phyloP scores from a whole-genome alignment of 2,113 vertebrate species.

The Dendropsophus ebraccatus region DNA sequence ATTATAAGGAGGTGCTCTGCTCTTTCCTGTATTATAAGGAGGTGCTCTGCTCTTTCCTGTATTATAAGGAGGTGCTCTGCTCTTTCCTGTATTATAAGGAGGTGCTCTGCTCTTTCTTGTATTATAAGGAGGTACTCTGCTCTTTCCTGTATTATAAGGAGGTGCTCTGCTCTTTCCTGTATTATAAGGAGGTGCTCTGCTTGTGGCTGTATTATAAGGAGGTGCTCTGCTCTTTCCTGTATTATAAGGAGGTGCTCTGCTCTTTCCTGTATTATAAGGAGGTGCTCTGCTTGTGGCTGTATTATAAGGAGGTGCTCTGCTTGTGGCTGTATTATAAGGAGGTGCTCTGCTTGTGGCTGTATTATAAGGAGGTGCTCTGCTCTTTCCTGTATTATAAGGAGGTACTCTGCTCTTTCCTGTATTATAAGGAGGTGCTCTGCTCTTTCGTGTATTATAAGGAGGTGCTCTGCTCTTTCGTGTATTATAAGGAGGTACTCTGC shows the following conservation, averaged over 20 bases:
- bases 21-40: conserved; percentile 13
- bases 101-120: conserved; percentile 42
- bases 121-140: neutral
- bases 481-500: neutral
- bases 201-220: too few relatives aligned
- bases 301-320: neutral
- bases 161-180: conserved; percentile 4
- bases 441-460: conserved; percentile 13
- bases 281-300: neutral
- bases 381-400: conserved; percentile 13
- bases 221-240: conserved; percentile 4
- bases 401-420: conserved; percentile 2
- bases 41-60: conserved; percentile 4
- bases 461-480: conserved; percentile 4
- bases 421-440: neutral
- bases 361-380: neutral
- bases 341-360: neutral
- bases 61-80: neutral
- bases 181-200: neutral
- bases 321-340: too few relatives aligned
- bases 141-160: conserved; percentile 13
- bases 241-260: neutral
- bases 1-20: neutral
- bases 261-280: conserved; percentile 13
- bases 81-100: conserved; percentile 13